These are phyloP conservation scores for Proterorhinus semilunaris DNA, from an alignment of 2,113 vertebrate genomes.

Conservation along the genomic window DNA sequence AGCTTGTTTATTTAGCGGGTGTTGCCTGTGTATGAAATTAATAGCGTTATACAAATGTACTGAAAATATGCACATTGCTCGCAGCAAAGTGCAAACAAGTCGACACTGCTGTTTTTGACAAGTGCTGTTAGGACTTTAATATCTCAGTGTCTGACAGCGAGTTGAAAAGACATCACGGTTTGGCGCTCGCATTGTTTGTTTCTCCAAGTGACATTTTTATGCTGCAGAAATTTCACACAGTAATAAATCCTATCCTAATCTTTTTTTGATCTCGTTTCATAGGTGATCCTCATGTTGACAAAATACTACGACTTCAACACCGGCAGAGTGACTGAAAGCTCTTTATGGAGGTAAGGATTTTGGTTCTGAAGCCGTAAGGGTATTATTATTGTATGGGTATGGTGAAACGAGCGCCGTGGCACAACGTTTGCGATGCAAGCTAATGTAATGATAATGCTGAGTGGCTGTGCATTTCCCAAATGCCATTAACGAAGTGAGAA, in stretches of 20 bases:
- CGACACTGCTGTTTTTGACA: constrained; percentile 14
- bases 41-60: constrained; percentile 31
- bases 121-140: constrained; percentile 33
- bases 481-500: constrained; percentile 8
- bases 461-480: constrained; percentile 9
- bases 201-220: constrained; percentile 18
- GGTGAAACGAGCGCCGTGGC: neutral
- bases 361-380: neutral
- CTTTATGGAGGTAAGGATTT: constrained; percentile 89
- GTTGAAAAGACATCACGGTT: constrained; percentile 26
- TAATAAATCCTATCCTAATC: constrained; percentile 17
- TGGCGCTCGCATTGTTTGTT: constrained; percentile 5
- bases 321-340: constrained; percentile 94
- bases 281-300: constrained; percentile 97
- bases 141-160: constrained; percentile 30
- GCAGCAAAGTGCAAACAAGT: neutral
- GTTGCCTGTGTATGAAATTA: constrained; percentile 16
- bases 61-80: constrained; percentile 16
- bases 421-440: constrained; percentile 6
- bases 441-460: constrained; percentile 6
- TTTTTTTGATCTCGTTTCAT: constrained; percentile 68
- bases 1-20: constrained; percentile 52
- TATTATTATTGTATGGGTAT: neutral
- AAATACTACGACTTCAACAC: constrained; percentile 94
- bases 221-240: constrained; percentile 28